Percentiles rank a stretch among this genome's conserved stretches.
Evolutionary conservation across 37 sponge, comb jelly and placozoan species (phyloP).

Genomic region (Hormiphora californensis): DNA sequence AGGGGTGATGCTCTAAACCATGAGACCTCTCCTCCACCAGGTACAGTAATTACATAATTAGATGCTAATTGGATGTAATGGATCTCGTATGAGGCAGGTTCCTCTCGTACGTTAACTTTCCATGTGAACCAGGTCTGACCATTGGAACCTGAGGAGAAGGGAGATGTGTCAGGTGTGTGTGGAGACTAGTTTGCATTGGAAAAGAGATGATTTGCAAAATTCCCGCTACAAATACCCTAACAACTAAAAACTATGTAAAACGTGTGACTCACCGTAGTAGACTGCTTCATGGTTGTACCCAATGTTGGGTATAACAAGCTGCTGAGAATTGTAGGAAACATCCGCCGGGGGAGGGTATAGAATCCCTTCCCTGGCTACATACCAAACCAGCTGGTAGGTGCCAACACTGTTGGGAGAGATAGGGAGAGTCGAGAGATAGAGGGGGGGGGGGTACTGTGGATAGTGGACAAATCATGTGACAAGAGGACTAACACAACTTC

Average conservation of each 20-base stretch:
- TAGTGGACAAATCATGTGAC: no score
- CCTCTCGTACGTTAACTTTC: background rate
- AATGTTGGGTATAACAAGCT: background rate
- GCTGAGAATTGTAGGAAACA: background rate
- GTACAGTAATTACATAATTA: background rate
- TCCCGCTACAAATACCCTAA: background rate
- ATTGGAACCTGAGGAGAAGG: background rate
- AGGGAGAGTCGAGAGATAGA: no score
- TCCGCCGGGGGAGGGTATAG: background rate
- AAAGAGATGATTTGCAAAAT: no score
- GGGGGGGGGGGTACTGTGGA: no score
- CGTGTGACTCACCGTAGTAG: constrained; percentile 9
- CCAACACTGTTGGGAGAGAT: no score
- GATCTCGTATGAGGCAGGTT: background rate
- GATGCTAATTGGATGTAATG: background rate
- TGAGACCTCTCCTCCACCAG: background rate
- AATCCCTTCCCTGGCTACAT: background rate
- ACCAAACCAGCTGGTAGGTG: background rate
- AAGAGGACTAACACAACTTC: no score
- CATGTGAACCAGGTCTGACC: background rate
- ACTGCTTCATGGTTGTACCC: background rate
- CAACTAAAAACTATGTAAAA: no score
- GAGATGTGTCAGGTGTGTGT: no score
- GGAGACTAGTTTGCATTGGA: no score
- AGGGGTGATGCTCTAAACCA: background rate